These are phyloP conservation scores for Epinephelus coioides DNA, from an alignment of 2,797 vertebrate genomes.

Conservation along the genomic window DNA sequence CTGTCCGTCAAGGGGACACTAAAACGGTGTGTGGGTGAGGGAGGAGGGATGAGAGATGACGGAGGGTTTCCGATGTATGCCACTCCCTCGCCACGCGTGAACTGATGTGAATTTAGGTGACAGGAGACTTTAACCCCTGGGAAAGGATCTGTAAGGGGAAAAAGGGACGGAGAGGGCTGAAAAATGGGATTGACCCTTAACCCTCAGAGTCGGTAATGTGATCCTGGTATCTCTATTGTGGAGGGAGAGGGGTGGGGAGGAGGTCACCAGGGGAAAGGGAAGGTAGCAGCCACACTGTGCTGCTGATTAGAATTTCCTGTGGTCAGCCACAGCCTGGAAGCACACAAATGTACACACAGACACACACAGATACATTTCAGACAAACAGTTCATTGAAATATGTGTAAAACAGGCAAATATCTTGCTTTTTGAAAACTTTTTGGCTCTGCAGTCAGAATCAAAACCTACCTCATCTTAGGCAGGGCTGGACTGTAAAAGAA, in stretches of 20 bases:
- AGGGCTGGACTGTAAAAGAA: not conserved
- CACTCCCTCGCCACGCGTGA: constrained; percentile 81
- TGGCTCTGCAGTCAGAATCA: not conserved
- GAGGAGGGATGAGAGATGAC: constrained; percentile 32
- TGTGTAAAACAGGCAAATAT: not conserved
- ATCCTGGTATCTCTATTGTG: constrained; percentile 82
- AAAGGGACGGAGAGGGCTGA: constrained; percentile 68
- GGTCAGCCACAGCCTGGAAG: constrained; percentile 61
- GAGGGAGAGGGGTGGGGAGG: constrained; percentile 62
- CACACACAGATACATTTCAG: not conserved
- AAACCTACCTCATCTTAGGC: not conserved
- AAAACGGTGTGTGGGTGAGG: constrained; percentile 47
- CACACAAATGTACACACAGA: constrained; percentile 7
- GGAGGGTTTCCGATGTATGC: constrained; percentile 70
- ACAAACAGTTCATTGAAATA: constrained; percentile 3
- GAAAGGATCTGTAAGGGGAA: constrained; percentile 68
- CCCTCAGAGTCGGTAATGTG: constrained; percentile 77
- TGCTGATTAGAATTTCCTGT: constrained; percentile 83
- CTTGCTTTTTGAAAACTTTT: not conserved
- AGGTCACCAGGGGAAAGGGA: constrained; percentile 75
- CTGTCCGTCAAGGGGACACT: constrained; percentile 70
- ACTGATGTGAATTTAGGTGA: constrained; percentile 83
- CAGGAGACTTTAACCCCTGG: constrained; percentile 76
- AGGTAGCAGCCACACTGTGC: constrained; percentile 65
- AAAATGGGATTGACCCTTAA: constrained; percentile 84